Conservation (phyloP, 1,140 invertebrate species). For the Macrobrachium nipponense region DNA sequence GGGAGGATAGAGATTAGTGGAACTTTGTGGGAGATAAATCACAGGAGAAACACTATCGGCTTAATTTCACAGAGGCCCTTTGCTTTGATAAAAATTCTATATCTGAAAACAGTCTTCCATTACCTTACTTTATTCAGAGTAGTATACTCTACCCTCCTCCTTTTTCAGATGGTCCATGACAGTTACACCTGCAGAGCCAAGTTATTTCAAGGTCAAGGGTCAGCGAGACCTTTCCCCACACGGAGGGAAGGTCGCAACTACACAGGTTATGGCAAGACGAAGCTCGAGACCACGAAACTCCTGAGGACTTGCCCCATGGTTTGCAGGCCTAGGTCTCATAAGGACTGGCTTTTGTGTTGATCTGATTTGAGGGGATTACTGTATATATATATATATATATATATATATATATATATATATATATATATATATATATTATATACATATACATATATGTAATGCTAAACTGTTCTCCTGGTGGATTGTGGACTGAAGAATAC, state of each 20-base stretch:
- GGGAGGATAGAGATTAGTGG: too few species aligned
- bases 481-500: too few species aligned
- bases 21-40: too few species aligned
- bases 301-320: not conserved
- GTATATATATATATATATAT: constrained; percentile 4
- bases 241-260: not conserved
- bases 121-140: too few species aligned
- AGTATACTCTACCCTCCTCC: not conserved
- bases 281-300: not conserved
- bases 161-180: constrained; percentile 1
- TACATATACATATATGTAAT: too few species aligned
- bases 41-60: too few species aligned
- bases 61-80: too few species aligned
- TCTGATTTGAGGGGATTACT: not conserved
- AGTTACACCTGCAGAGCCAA: not conserved
- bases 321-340: not conserved
- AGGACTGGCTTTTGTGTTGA: constrained; percentile 1
- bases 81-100: too few species aligned
- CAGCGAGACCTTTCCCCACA: not conserved
- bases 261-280: constrained; percentile 1
- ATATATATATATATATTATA: constrained; percentile 1
- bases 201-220: not conserved
- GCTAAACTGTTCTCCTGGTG: too few species aligned
- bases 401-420: not conserved
- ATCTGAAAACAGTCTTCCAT: too few species aligned